Percentiles rank a stretch among this genome's conserved stretches.
These are phyloP conservation scores for Aythya baeri DNA, from an alignment of 2,113 vertebrate species.

Conservation along the genomic window DNA sequence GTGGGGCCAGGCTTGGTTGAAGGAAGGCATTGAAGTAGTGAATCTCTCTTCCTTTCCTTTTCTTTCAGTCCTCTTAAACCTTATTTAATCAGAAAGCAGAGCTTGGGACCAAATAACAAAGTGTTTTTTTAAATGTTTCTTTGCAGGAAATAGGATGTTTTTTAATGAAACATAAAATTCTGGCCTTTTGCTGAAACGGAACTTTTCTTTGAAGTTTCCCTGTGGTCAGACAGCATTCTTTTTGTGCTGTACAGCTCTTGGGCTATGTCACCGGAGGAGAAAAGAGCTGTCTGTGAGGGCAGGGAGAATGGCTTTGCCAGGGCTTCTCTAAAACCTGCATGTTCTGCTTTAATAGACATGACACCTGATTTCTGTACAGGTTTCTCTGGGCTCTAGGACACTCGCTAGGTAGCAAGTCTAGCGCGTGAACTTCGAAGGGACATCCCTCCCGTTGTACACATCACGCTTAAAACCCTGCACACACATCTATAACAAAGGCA, in stretches of 20 bases:
- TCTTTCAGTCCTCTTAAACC: background rate
- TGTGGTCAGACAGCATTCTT: background rate
- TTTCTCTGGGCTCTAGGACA: background rate
- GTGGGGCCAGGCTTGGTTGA: background rate
- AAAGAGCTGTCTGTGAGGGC: background rate
- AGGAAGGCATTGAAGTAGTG: background rate
- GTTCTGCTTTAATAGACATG: background rate
- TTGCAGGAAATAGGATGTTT: background rate
- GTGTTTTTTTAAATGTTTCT: background rate
- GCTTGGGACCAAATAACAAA: background rate
- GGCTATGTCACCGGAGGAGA: background rate
- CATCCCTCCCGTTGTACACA: background rate
- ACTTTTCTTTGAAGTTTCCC: background rate
- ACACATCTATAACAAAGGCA: rapidly evolving
- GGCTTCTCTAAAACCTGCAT: background rate
- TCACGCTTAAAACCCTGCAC: rapidly evolving
- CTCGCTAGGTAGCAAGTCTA: background rate
- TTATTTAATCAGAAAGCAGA: background rate
- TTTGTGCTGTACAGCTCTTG: rapidly evolving
- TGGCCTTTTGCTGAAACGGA: background rate
- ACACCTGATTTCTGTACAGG: background rate
- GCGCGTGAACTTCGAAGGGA: background rate
- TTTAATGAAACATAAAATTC: background rate
- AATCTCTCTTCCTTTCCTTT: background rate
- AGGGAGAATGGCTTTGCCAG: background rate